Evolutionary conservation across 2,113 vertebrate species (phyloP).

Genomic region (Coregonus clupeaformis): DNA sequence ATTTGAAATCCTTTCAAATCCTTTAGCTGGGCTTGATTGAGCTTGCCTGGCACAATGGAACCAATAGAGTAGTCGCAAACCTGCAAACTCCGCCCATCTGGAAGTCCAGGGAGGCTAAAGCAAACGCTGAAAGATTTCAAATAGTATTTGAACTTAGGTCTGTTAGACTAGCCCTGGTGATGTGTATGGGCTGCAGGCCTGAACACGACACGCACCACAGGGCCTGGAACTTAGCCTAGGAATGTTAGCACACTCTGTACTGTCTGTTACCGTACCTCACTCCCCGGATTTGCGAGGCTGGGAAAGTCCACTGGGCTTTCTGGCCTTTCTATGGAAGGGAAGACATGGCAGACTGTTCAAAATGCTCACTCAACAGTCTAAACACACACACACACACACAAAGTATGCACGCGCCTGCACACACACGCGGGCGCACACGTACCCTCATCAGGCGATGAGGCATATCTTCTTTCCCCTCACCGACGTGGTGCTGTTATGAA

Average conservation of each 20-base stretch:
- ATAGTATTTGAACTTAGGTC: too few species aligned
- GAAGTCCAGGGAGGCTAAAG: too few species aligned
- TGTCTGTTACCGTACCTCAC: constrained; percentile 75
- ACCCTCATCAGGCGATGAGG: background rate
- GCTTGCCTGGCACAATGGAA: background rate
- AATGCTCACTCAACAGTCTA: background rate
- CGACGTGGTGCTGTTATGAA: background rate
- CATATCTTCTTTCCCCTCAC: background rate
- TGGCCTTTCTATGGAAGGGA: constrained; percentile 74
- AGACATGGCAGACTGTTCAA: constrained; percentile 5
- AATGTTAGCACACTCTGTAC: constrained; percentile 30
- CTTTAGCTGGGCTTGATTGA: background rate
- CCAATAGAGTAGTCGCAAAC: too few species aligned
- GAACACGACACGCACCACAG: constrained; percentile 35
- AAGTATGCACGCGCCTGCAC: background rate
- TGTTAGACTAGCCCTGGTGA: too few species aligned
- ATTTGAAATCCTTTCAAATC: too few species aligned
- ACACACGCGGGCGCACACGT: background rate
- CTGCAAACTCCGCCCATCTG: too few species aligned
- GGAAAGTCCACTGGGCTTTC: constrained; percentile 81
- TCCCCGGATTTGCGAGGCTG: constrained; percentile 78
- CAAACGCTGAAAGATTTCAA: too few species aligned
- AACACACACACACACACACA: background rate
- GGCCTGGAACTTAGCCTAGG: constrained; percentile 16
- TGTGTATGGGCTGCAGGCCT: constrained; percentile 2